Percentiles rank a stretch among this genome's conserved stretches.
Conservation (phyloP, 2,888 invertebrate species). For the Andrena hattorfiana region DNA sequence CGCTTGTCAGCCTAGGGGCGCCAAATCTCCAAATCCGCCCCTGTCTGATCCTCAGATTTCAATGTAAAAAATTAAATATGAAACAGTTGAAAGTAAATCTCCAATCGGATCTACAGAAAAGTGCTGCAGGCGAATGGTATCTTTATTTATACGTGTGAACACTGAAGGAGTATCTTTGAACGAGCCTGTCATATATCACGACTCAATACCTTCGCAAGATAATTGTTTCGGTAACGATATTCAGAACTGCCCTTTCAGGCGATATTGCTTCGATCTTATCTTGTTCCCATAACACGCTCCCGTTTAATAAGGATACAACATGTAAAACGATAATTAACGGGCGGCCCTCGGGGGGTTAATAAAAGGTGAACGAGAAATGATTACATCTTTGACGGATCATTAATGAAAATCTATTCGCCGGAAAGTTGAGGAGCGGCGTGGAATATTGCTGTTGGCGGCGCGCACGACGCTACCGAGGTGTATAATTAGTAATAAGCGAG, state of each 20-base stretch:
- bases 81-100: neutral
- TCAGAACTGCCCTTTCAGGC: neutral
- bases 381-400: constrained; percentile 35
- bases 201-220: neutral
- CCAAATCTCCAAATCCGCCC: too few species aligned
- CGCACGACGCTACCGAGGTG: constrained; percentile 2
- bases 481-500: constrained; percentile 45
- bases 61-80: neutral
- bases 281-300: neutral
- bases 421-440: constrained; percentile 21
- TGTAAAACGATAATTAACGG: constrained; percentile 18
- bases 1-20: too few species aligned
- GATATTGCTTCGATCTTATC: neutral
- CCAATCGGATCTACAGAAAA: neutral
- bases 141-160: neutral
- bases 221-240: constrained; percentile 8
- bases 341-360: neutral
- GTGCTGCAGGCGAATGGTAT: neutral
- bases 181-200: neutral
- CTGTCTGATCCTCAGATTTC: neutral
- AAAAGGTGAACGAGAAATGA: constrained; percentile 30
- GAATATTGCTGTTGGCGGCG: constrained; percentile 25
- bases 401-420: constrained; percentile 43
- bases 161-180: neutral
- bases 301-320: constrained; percentile 14